phyloP scores from a whole-genome alignment of 1,140 invertebrate species.

The Zaprionus inermis region DNA sequence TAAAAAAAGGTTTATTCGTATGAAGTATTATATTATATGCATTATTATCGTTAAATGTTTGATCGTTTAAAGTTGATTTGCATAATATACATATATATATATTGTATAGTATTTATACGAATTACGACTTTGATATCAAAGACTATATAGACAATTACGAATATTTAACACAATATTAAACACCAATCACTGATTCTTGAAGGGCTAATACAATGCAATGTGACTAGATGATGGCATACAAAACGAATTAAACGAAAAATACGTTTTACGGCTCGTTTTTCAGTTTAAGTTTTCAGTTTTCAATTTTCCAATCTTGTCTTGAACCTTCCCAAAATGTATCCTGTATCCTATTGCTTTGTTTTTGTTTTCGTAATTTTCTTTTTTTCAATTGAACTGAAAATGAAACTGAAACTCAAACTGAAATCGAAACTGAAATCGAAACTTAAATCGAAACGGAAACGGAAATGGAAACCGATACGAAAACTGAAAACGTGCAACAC shows the following conservation, averaged over 20 bases:
- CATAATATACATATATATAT: conserved; percentile 61
- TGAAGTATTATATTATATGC: conserved; percentile 65
- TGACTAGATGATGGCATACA: conserved; percentile 72
- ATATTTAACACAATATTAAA: conserved; percentile 81
- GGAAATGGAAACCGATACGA: background rate
- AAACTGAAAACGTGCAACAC: conserved; percentile 60
- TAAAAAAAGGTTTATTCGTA: conserved; percentile 46
- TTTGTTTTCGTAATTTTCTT: background rate
- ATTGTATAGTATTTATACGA: conserved; percentile 58
- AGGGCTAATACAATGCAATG: conserved; percentile 78
- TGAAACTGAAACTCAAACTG: conserved; percentile 7
- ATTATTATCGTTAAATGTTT: conserved; percentile 67
- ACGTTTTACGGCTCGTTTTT: conserved; percentile 5
- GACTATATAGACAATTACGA: conserved; percentile 81
- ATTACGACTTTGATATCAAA: conserved; percentile 76
- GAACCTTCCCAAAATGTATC: conserved; percentile 19
- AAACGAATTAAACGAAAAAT: conserved; percentile 48
- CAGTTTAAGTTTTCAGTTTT: conserved; percentile 30
- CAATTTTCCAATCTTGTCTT: conserved; percentile 58
- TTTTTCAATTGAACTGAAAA: conserved; percentile 43
- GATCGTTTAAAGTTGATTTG: conserved; percentile 66
- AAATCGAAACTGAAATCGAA: no score
- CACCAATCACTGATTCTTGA: conserved; percentile 80
- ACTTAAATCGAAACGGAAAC: background rate
- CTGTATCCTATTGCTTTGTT: conserved; percentile 1